Conservation (phyloP, 2,113 vertebrate genomes). For the Delphinus delphis region DNA sequence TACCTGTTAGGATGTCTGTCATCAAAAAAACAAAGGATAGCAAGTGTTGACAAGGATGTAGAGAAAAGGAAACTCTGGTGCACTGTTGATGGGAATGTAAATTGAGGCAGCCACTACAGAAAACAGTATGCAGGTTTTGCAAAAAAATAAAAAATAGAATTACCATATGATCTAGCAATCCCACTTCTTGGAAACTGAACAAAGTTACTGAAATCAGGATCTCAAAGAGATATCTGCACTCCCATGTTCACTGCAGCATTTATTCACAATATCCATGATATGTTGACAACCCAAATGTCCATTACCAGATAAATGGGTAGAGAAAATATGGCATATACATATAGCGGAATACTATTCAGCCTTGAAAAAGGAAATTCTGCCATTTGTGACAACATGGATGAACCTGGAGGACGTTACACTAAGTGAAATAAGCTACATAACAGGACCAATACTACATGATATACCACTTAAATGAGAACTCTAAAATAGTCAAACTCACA, state of each 20-base stretch:
- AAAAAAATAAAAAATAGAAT: not conserved
- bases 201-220: not conserved
- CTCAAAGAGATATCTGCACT: not conserved
- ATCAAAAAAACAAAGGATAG: not conserved
- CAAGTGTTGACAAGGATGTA: not conserved
- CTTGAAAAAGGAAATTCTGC: not conserved
- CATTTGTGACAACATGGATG: not conserved
- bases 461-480: not conserved
- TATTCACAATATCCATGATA: not conserved
- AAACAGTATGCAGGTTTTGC: not conserved
- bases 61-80: not conserved
- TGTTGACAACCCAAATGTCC: not conserved
- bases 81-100: not conserved
- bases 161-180: not conserved
- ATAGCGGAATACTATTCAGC: not conserved
- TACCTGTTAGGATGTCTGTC: not conserved
- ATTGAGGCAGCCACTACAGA: not conserved
- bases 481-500: not conserved
- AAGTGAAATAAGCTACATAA: not conserved
- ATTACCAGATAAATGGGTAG: not conserved
- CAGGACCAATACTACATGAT: not conserved
- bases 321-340: not conserved
- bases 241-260: not conserved
- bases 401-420: not conserved
- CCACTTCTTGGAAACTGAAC: not conserved